Evolutionary conservation across 2,113 vertebrate species (phyloP), one percentile per base, ranked within the genome.

Genomic region (Pomatostomus ruficeps): DNA sequence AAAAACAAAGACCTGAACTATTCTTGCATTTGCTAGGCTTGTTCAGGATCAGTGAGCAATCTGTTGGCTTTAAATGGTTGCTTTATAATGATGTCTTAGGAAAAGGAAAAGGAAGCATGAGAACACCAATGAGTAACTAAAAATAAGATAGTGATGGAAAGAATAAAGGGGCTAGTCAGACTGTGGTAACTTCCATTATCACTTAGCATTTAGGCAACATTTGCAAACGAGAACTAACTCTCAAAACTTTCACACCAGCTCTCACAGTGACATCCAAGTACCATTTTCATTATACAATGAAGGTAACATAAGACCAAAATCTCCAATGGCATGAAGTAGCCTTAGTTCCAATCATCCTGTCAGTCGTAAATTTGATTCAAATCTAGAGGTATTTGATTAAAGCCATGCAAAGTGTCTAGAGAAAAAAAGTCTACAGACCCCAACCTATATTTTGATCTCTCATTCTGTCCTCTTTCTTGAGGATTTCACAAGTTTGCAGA

Each of bases 41-140:
- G 54, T 66, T 88, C 85, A 76, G 59, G 67, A 85, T 63, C 78
- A 96, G 31, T 49, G 54, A 63, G 66, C 38, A 92, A 86, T 76
- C 18, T 62, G 40, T 75, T 91, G 79, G 31, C 52, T 96, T 96
- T 89, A 93, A 93, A 81, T 15, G 8, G 77, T 84, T 95, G 57
- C 48, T 83, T 96, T 91, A 78, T 77, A 85, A 95, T 96, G 93
- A 88, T 19, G 25, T 91, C 51, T 80, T 80, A 91, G 97, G 95
- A 97, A 97, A 96, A 97, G 97, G 97, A 98, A 98, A 89, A 93
- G 97, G 98, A 98, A 98, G 85, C 43, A 93, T 98, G 96, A 97
- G 93, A 89, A 97, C 96, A 97, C 16, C 38, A 23, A 59, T 51
- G 45, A 97, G 61, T 88, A 96, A 96, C 91, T 93, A 93, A 81